Evolutionary conservation across 2,113 vertebrate species (phyloP), one percentile per base, ranked within the genome.

Genomic region (Tonatia bakeri): DNA sequence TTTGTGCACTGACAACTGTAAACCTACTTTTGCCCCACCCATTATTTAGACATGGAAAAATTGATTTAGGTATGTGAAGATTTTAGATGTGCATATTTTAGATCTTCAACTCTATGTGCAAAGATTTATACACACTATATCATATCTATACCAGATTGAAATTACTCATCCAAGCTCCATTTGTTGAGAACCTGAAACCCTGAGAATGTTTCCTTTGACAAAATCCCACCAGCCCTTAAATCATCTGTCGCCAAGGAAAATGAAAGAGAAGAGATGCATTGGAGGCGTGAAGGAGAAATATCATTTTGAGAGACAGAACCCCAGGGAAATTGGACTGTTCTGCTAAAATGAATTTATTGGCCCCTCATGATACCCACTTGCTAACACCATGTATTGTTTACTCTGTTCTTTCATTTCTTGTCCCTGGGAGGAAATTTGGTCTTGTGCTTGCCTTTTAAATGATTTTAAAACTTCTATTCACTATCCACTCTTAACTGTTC

Each of bases 171-270:
- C 36, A 90, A 76, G 20, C 28, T 45, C 43, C 82, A 79, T 76
- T 96, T 96, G 72, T 94, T 91, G 59, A 87, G 54, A 86, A 88
- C 43, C 65, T 92, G 70, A 96, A 95, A 79, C 43, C 26, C 50
- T 73, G 47, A 88, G 54, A 90, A 79, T 75, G 28, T 54, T 94
- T 82, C 15, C 33, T 96, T 92, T 90, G 94, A 95, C 80, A 96
- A 96, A 93, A 95, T 72, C 59, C 87, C 59, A 96, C 90, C 50
- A 88, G 43, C 36, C 92, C 45, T 94, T 92, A 95, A 96, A 95
- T 84, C 84, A 91, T 12, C 45, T 73, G 2, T 85, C 76, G 80
- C 73, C 72, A 85, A 89, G 82, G 38, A 91, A 95, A 93, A 45
- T 75, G 24, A 95, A 93, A 83, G 70, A 80, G 28, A 94, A 93